Conservation (phyloP, 2,888 invertebrate species). For the Tenthredo distinguenda region DNA sequence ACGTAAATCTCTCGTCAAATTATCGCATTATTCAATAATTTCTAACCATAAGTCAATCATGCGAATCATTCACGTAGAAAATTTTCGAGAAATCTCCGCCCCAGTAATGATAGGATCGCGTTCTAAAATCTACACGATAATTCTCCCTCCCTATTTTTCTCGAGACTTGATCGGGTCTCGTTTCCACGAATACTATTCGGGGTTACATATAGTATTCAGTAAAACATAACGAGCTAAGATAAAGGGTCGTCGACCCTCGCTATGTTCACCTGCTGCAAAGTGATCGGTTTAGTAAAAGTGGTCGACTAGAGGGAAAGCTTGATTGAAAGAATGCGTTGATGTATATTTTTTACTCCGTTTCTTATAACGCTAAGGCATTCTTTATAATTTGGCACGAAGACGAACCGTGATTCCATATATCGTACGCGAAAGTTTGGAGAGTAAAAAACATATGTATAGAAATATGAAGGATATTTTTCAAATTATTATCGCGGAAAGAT, state of each 20-base stretch:
- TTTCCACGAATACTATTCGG: constrained; percentile 7
- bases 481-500: background rate
- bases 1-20: background rate
- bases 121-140: background rate
- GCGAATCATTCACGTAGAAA: background rate
- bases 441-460: background rate
- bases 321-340: background rate
- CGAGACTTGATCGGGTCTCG: background rate
- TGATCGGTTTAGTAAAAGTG: constrained; percentile 23
- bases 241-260: constrained; percentile 18
- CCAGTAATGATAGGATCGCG: background rate
- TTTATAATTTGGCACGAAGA: background rate
- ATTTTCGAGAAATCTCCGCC: background rate
- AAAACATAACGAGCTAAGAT: constrained; percentile 16
- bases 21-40: background rate
- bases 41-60: background rate
- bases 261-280: background rate
- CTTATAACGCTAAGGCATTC: background rate
- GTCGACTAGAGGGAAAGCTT: constrained; percentile 16
- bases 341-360: background rate
- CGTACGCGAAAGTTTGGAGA: background rate
- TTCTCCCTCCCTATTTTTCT: background rate
- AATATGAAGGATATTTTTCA: background rate
- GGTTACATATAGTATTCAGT: background rate
- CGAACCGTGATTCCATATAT: background rate